Percentiles rank a stretch among this genome's conserved stretches.
Conservation (phyloP, 35 echinoderm and acorn worm species). For the Apostichopus japonicus region DNA sequence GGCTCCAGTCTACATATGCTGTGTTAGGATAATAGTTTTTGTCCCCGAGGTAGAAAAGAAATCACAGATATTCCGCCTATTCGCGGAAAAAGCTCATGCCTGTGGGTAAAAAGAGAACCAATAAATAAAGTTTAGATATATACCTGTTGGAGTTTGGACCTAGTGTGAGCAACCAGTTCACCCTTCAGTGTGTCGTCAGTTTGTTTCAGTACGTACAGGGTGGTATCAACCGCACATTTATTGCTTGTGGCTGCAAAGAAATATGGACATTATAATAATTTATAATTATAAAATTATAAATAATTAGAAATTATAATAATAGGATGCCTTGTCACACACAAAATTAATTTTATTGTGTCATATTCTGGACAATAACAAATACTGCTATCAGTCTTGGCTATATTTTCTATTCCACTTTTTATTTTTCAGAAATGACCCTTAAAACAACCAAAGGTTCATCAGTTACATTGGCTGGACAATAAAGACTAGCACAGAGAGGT, state of each 20-base stretch:
- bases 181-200: conserved; percentile 67
- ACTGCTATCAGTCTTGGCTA: neutral
- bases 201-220: conserved; percentile 69
- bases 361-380: neutral
- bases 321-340: neutral
- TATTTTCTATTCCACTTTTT: neutral
- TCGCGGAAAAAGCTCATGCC: too few relatives aligned
- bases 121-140: too few relatives aligned
- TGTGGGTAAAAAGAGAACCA: too few relatives aligned
- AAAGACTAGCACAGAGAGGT: too few relatives aligned
- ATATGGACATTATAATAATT: too few relatives aligned
- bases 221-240: conserved; percentile 52
- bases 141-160: conserved; percentile 81
- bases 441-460: too few relatives aligned
- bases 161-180: conserved; percentile 64
- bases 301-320: neutral
- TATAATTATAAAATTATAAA: neutral
- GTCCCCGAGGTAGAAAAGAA: too few relatives aligned
- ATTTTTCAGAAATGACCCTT: too few relatives aligned
- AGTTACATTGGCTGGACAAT: too few relatives aligned
- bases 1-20: too few relatives aligned
- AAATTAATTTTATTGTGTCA: neutral
- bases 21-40: too few relatives aligned
- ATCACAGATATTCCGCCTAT: too few relatives aligned
- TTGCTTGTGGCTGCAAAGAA: conserved; percentile 26